These are phyloP conservation scores for Enteromius anoplus DNA, from an alignment of 2,797 vertebrate genomes.

Conservation along the genomic window DNA sequence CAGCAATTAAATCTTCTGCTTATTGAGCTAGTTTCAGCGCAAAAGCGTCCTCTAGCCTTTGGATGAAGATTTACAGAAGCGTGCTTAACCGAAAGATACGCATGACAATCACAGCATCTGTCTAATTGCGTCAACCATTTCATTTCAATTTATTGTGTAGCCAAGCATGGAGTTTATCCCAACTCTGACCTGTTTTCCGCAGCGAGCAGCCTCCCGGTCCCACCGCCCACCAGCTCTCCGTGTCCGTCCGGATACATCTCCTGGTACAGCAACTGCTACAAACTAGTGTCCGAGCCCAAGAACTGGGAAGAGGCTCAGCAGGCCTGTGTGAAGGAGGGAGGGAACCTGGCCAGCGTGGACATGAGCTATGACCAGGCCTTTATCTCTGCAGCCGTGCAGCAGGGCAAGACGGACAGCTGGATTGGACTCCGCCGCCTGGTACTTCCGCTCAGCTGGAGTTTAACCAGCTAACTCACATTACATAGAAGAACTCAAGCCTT, in stretches of 20 bases:
- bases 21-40: too few relatives aligned
- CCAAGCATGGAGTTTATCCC: not conserved
- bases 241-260: conserved; percentile 72
- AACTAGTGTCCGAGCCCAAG: conserved; percentile 69
- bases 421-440: conserved; percentile 78
- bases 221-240: conserved; percentile 70
- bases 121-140: too few relatives aligned
- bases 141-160: too few relatives aligned
- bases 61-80: too few relatives aligned
- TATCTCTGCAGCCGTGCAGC: conserved; percentile 73
- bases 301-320: conserved; percentile 73
- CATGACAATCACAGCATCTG: too few relatives aligned
- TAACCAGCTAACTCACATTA: not conserved
- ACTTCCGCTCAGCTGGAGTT: not conserved
- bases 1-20: too few relatives aligned
- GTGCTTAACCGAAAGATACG: too few relatives aligned
- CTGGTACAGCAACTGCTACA: conserved; percentile 82
- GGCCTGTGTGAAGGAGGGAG: conserved; percentile 66
- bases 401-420: conserved; percentile 74
- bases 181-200: conserved; percentile 13
- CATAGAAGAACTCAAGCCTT: not conserved
- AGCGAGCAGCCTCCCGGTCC: conserved; percentile 72
- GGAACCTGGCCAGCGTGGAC: conserved; percentile 79
- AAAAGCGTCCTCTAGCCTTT: too few relatives aligned
- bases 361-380: conserved; percentile 84